Evolutionary conservation across 1,140 invertebrate species (phyloP), one percentile per base, ranked within the genome.

Genomic region (Prorops nasuta): DNA sequence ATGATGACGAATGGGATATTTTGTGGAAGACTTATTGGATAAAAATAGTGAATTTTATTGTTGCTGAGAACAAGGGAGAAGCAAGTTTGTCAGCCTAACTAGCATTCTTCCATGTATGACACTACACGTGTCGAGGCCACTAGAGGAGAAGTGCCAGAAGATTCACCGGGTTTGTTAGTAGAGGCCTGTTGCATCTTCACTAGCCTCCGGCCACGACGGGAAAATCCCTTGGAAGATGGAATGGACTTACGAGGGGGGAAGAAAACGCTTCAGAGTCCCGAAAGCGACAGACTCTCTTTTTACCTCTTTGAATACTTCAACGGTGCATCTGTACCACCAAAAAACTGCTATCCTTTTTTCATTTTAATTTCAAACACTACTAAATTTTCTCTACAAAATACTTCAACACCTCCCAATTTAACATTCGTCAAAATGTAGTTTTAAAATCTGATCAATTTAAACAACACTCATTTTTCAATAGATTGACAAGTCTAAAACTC

Each of bases 131-230:
- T 66, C 56, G 58, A 72, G 69, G 51, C 68, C 68, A 71, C 71
- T 72, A 69, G 65, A 73, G 51, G 51, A 62, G 59, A 72, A 74
- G 72, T 69, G 47, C 66, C 67, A 48, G 49, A 51, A 67, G 64
- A 69, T 67, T 71, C 66, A 59, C 67, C 51, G 57, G 53, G 66
- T 74, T 72, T 74, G 69, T 74, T 75, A 72, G 69, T 66, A 60
- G 64, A 70, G 67, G 74, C 71, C 69, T 76, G 74, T 76, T 75
- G 71, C 71, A 66, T 70, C 63, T 61, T 67, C 38, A 38, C 59
- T 70, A 62, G 69, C 72, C 72, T 65, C 54, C 14, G 66, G 71
- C 65, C 44, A 67, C 19, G 45, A 39, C 63, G 57, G n/a, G 66
- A 65, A 69, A 64, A 68, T 62, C 53, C 17, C 38, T 32, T 48